A percentile compares a stretch with the other conserved stretches of the same genome.
Conservation (phyloP, 2,113 vertebrate genomes). For the Pteropus alecto region DNA sequence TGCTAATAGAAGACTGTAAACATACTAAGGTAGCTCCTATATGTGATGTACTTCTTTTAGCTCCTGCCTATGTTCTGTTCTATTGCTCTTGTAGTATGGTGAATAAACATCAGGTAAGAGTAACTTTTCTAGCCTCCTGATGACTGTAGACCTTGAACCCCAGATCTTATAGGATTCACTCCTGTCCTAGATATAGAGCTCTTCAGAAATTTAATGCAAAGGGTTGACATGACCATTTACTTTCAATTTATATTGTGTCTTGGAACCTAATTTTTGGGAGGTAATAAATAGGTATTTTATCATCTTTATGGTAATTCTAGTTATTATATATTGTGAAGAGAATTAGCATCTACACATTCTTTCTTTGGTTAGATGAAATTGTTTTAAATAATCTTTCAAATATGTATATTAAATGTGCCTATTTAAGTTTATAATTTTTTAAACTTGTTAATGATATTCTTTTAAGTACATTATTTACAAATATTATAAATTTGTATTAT, state of each 20-base stretch:
- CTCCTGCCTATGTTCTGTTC: background rate
- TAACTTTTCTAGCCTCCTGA: background rate
- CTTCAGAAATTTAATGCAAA: background rate
- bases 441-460: background rate
- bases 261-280: background rate
- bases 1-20: background rate
- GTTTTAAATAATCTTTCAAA: background rate
- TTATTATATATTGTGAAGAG: background rate
- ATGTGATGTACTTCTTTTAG: background rate
- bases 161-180: background rate
- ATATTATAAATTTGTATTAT: background rate
- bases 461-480: background rate
- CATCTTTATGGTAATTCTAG: background rate
- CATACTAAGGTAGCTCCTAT: accelerated
- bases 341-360: background rate
- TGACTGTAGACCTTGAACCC: background rate
- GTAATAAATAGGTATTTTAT: background rate
- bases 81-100: background rate
- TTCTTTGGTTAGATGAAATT: background rate
- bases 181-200: background rate
- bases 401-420: background rate
- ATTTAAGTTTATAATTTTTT: background rate
- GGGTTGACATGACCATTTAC: background rate
- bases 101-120: background rate
- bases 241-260: background rate